phyloP scores from a whole-genome alignment of 2,797 vertebrate species.

The Acrossocheilus fasciatus region DNA sequence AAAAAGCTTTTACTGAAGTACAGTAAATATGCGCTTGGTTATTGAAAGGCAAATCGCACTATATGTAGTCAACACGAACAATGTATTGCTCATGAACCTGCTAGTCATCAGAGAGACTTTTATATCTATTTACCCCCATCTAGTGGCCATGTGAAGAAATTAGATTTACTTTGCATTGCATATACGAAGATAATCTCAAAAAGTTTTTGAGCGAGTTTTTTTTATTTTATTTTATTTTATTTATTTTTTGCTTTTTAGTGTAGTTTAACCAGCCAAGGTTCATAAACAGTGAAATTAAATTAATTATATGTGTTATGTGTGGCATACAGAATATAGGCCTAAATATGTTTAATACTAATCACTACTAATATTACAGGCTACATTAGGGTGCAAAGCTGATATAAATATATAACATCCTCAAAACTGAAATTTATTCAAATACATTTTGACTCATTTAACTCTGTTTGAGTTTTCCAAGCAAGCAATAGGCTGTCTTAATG shows the following conservation, averaged over 20 bases:
- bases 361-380: neutral
- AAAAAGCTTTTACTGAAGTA: neutral
- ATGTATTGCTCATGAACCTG: neutral
- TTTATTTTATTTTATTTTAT: too few species aligned
- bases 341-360: neutral
- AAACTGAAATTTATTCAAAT: neutral
- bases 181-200: neutral
- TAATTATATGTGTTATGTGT: neutral
- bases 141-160: slow-evolving; percentile 44
- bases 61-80: too few species aligned
- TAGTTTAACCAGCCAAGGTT: neutral
- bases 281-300: neutral
- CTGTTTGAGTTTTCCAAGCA: neutral
- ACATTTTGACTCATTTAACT: neutral
- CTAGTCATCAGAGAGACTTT: neutral
- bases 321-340: neutral
- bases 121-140: slow-evolving; percentile 47
- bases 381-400: neutral
- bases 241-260: too few species aligned
- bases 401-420: neutral
- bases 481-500: neutral
- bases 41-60: neutral
- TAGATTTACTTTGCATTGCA: neutral
- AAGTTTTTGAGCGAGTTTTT: neutral
- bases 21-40: neutral